Base-by-base conservation (phyloP, 1,140 invertebrate species). In the Yoshiicerus persimilis region DNA sequence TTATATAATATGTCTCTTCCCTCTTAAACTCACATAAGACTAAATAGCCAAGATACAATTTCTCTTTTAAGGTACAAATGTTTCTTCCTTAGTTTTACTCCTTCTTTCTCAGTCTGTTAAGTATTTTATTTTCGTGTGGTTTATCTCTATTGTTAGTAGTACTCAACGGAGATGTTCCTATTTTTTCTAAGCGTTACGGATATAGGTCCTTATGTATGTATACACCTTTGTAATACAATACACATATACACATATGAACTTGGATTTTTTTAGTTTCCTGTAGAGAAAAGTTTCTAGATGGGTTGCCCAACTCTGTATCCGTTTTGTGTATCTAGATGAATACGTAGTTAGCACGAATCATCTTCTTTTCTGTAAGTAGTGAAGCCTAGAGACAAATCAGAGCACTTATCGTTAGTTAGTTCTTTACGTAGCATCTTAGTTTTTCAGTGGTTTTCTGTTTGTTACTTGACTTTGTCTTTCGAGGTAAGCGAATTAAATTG, bases 301-400 rank as follows among this genome's bases (percentile, higher is more conserved):
- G 75, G 20, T 34, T 80, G 75, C 34, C 75, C 36, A 20, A 9
- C 16, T 4, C 34, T 80, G 75, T 34, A 80, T 80, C 75, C 75
- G 75, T n/a, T 9, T n/a, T 66, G 20, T 66, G 62, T 38, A 13
- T 80, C 32, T 38, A 80, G 75, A 80, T 80, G 75, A 80, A 80
- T 80, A 38, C 75, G 34, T 80, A 80, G 75, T 80, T 80, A 80
- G 30, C 75, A 80, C 75, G 75, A 80, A 36, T 80, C 75, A 80
- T 80, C 75, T 80, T 80, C 75, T 38, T 38, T 80, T 36, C 34
- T 34, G 9, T 23, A 36, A 38, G 75, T 80, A 80, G 38, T 80
- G 75, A 80, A 80, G 75, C 36, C 32, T 32, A 38, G 75, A 80
- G 75, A 80, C 30, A 80, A 38, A 80, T 36, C 75, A 80, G 34